A percentile compares a stretch with the other conserved stretches of the same genome.
Conservation (phyloP, 64 coral and sea anemone species). For the Stichodactyla mertensii region DNA sequence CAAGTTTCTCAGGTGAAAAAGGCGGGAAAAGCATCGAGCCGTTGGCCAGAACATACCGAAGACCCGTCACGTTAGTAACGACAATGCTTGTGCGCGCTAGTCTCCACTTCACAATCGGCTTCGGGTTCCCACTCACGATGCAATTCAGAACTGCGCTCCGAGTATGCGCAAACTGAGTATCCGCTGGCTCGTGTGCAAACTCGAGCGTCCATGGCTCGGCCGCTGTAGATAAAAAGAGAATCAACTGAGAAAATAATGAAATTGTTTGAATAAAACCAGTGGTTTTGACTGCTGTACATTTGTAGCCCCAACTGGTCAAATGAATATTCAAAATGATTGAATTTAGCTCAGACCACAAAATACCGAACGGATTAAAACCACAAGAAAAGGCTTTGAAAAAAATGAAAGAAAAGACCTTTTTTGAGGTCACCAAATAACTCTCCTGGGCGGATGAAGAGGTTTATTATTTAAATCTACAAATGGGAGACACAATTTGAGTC, state of each 20-base stretch:
- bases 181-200: conserved; percentile 75
- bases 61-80: conserved; percentile 50
- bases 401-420: background rate
- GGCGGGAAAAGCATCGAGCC: conserved; percentile 77
- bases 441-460: background rate
- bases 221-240: background rate
- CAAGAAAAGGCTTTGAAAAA: background rate
- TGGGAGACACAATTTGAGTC: background rate
- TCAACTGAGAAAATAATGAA: background rate
- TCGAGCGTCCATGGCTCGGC: conserved; percentile 53
- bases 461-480: background rate
- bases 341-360: background rate
- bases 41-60: conserved; percentile 70
- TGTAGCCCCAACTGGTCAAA: background rate
- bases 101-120: conserved; percentile 45
- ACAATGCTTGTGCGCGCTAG: conserved; percentile 33
- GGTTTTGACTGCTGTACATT: background rate
- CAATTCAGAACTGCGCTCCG: conserved; percentile 70
- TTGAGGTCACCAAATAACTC: conserved; percentile 1
- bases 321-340: background rate
- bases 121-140: conserved; percentile 52
- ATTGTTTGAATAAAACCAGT: background rate
- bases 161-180: conserved; percentile 84
- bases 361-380: background rate
- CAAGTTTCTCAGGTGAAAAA: conserved; percentile 43